A percentile compares a stretch with the other conserved stretches of the same genome.
Conservation (phyloP, 1,140 invertebrate genomes). For the Anoplophora glabripennis region DNA sequence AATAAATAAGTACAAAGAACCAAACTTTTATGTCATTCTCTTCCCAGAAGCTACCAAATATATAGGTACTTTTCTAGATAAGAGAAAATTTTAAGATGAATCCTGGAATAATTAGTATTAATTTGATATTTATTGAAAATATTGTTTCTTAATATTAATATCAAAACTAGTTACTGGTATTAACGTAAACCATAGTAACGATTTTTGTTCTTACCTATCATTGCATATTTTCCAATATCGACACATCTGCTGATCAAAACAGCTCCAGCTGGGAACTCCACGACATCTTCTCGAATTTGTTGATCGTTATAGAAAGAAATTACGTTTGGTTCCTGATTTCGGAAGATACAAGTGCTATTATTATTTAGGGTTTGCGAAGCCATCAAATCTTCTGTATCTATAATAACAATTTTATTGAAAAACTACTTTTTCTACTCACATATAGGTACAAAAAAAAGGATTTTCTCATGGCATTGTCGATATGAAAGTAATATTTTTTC, state of each 20-base stretch:
- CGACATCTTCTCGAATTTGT: conserved; percentile 68
- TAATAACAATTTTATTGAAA: conserved; percentile 23
- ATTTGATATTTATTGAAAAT: too few relatives aligned
- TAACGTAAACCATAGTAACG: background rate
- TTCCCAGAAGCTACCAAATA: too few relatives aligned
- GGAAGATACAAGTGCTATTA: conserved; percentile 72
- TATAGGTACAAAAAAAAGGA: background rate
- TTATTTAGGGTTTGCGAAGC: conserved; percentile 43
- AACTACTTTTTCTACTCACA: too few relatives aligned
- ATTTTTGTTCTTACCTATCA: conserved; percentile 50
- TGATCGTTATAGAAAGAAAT: conserved; percentile 77
- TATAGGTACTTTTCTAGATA: too few relatives aligned
- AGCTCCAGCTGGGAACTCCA: conserved; percentile 73
- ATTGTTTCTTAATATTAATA: conserved; percentile 7
- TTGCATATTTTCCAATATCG: conserved; percentile 68
- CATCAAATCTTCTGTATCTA: conserved; percentile 49
- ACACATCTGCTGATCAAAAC: conserved; percentile 69
- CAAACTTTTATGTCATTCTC: too few relatives aligned
- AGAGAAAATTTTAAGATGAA: too few relatives aligned
- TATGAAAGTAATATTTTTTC: too few relatives aligned
- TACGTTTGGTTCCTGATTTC: conserved; percentile 74
- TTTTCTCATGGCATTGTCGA: too few relatives aligned
- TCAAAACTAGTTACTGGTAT: background rate
- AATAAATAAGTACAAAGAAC: too few relatives aligned
- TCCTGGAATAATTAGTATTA: too few relatives aligned